These are phyloP conservation scores for Lasius fuliginosus DNA, from an alignment of 2,888 invertebrate species.

Conservation along the genomic window DNA sequence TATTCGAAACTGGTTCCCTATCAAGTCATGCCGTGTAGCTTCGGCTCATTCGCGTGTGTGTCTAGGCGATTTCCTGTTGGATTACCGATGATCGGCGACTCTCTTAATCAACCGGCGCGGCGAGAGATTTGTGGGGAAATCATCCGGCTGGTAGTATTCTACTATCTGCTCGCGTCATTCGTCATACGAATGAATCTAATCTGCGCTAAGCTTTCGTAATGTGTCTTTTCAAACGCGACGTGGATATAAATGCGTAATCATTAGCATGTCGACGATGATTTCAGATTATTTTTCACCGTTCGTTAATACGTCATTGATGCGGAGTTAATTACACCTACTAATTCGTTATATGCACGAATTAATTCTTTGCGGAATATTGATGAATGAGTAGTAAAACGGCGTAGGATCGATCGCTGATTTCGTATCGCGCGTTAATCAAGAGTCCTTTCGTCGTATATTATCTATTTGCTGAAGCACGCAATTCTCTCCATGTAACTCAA, in stretches of 20 bases:
- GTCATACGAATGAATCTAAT: constrained; percentile 39
- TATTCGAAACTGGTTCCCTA: constrained; percentile 70
- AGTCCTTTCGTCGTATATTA: neutral
- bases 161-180: constrained; percentile 37
- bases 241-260: constrained; percentile 30
- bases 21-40: constrained; percentile 58
- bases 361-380: constrained; percentile 23
- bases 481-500: constrained; percentile 8
- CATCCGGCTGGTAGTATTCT: constrained; percentile 9
- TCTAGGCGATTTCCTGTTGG: constrained; percentile 69
- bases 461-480: neutral
- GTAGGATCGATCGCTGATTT: neutral
- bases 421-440: neutral
- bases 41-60: constrained; percentile 55
- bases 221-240: constrained; percentile 36
- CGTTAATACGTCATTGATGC: neutral
- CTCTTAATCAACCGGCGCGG: constrained; percentile 66
- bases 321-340: constrained; percentile 4
- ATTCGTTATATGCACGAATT: neutral
- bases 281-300: constrained; percentile 10
- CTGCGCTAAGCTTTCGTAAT: constrained; percentile 45
- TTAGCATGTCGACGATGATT: constrained; percentile 27
- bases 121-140: constrained; percentile 58
- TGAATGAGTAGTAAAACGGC: neutral
- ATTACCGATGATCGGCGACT: constrained; percentile 57